Evolutionary conservation across 2,888 invertebrate genomes (phyloP).

Genomic region (Drosophila kanekoi): DNA sequence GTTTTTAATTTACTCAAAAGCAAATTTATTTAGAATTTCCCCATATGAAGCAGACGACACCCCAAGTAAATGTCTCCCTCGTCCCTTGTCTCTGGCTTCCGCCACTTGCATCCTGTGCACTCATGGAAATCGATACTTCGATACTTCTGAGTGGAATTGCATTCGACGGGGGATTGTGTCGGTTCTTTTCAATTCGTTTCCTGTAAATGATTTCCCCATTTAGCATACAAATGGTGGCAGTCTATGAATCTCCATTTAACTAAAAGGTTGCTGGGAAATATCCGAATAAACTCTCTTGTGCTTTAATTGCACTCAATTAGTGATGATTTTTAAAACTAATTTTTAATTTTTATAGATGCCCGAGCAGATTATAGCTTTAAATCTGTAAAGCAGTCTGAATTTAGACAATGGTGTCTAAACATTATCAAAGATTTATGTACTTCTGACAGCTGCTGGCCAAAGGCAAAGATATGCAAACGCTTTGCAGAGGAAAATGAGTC

Average conservation of each 20-base stretch:
- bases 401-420: background rate
- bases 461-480: conserved; percentile 23
- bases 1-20: conserved; percentile 77
- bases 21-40: conserved; percentile 68
- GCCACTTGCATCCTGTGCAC: conserved; percentile 25
- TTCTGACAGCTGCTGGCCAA: conserved; percentile 19
- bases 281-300: background rate
- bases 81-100: background rate
- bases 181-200: background rate
- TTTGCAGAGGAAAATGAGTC: conserved; percentile 27
- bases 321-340: conserved; percentile 1
- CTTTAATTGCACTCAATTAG: background rate
- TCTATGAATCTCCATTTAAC: background rate
- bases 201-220: background rate
- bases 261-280: background rate
- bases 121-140: conserved; percentile 62
- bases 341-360: conserved; percentile 6
- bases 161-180: conserved; percentile 14
- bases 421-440: conserved; percentile 40
- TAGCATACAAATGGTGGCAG: conserved; percentile 3
- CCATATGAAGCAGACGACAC: conserved; percentile 34
- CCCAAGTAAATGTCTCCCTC: conserved; percentile 22
- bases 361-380: background rate
- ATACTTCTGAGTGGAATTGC: conserved; percentile 36
- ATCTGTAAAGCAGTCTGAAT: conserved; percentile 1